Evolutionary conservation across 2,797 vertebrate genomes (phyloP).

Genomic region (Hozukius guyotensis): DNA sequence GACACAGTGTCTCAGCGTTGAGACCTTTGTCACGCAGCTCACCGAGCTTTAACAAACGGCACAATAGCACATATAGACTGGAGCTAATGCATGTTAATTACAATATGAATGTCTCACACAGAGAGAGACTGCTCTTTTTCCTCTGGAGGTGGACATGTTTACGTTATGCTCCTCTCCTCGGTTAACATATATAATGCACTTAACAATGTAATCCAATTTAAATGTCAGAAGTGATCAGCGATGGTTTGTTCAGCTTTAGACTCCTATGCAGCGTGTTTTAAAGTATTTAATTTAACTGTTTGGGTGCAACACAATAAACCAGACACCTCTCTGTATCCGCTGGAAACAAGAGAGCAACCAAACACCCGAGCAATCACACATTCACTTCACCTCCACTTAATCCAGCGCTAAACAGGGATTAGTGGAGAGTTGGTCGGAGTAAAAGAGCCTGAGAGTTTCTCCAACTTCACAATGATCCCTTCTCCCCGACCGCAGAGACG

Average conservation of each 20-base stretch:
- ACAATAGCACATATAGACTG: not conserved
- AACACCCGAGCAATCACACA: conserved; percentile 31
- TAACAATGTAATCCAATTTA: conserved; percentile 47
- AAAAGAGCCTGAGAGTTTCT: conserved; percentile 42
- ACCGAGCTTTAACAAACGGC: not conserved
- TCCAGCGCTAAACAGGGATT: conserved; percentile 55
- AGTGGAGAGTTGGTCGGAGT: conserved; percentile 46
- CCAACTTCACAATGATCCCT: conserved; percentile 43
- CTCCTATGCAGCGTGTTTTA: not conserved
- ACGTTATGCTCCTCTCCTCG: not conserved
- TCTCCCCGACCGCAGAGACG: conserved; percentile 84
- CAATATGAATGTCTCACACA: conserved; percentile 19
- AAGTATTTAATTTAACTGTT: not conserved
- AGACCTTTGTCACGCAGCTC: conserved; percentile 20
- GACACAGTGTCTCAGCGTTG: conserved; percentile 3
- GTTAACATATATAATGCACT: conserved; percentile 30
- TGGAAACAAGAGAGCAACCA: conserved; percentile 20
- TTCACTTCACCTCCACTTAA: conserved; percentile 57
- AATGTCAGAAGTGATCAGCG: conserved; percentile 28
- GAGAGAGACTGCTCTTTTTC: not conserved
- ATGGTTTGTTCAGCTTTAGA: conserved; percentile 21
- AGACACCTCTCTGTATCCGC: not conserved
- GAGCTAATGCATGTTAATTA: conserved; percentile 2
- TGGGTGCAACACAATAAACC: not conserved
- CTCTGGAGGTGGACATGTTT: not conserved